A percentile compares a stretch with the other conserved stretches of the same genome.
Conservation (phyloP, 2,113 vertebrate genomes). For the Nanorana parkeri region DNA sequence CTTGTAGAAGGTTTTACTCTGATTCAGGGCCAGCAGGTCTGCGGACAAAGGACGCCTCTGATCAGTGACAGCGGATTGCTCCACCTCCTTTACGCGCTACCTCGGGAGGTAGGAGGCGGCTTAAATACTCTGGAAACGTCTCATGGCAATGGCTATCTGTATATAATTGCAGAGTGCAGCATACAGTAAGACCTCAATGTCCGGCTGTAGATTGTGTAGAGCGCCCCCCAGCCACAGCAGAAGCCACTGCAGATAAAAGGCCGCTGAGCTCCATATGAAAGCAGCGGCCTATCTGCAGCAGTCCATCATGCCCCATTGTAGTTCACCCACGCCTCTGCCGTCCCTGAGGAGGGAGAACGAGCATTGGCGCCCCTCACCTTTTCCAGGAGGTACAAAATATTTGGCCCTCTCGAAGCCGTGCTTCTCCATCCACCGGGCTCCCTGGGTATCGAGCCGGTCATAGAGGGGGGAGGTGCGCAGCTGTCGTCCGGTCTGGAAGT, state of each 20-base stretch:
- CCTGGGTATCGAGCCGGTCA: slow-evolving; percentile 93
- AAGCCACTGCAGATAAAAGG: neutral
- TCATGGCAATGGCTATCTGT: no score
- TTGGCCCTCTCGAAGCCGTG: slow-evolving; percentile 97
- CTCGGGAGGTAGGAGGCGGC: neutral
- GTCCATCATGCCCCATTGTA: neutral
- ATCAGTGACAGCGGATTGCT: neutral
- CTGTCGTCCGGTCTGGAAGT: slow-evolving; percentile 96
- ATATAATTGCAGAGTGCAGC: no score
- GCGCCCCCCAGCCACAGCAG: neutral
- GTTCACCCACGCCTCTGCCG: neutral
- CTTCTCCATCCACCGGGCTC: slow-evolving; percentile 98
- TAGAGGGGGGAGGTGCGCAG: slow-evolving; percentile 93
- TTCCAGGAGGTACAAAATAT: slow-evolving; percentile 92
- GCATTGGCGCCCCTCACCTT: slow-evolving; percentile 73
- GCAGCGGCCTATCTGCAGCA: no score
- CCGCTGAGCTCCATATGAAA: no score
- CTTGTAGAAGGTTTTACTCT: slow-evolving; percentile 98
- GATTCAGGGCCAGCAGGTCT: slow-evolving; percentile 93
- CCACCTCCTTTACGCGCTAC: neutral
- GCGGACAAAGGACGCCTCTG: neutral
- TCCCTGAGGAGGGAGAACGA: neutral
- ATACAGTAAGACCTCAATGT: no score
- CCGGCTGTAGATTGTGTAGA: neutral
- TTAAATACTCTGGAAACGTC: no score